Base-by-base conservation (phyloP, 2,888 invertebrate genomes). In the Dinocampus coccinellae region DNA sequence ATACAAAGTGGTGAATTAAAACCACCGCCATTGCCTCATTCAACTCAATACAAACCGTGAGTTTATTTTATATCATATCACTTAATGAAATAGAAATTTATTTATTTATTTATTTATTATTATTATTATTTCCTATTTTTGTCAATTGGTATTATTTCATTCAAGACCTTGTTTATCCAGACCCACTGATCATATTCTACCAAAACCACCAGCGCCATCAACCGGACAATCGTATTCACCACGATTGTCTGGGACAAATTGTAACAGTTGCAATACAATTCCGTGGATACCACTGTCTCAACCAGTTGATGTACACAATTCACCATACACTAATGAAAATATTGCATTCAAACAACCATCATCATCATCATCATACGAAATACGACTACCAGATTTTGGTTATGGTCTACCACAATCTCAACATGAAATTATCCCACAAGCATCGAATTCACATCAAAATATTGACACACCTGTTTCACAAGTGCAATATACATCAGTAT, bases 201-300 rank as follows among this genome's bases (percentile, higher is more conserved):
- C 77, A n/a, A 70, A 69, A 69, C 76, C 77, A 24, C 73, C 78
- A 72, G 24, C 74, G 3, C 74, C 76, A 13, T 66, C 74, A 72
- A 78, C 73, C 65, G 69, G 72, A 47, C 75, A 75, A 16, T 22
- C 62, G 6, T 72, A 72, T 60, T 29, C 55, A 22, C 71, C 70
- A 4, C 33, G 75, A 20, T 87, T 88, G 69, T 83, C 87, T 58
- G 90, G 90, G 75, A 90, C 90, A 81, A 90, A 91, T 75, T 95
- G 95, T 82, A 92, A 93, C 82, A 91, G 93, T 68, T 95, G 95
- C 82, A 94, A 95, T 84, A 90, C 91, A 84, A 91, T 92, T 81
- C 95, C 95, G 72, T 95, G 95, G 95, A 91, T 94, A 79, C 95
- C 95, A 42, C 91, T 95, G 11, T 76, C 81, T 26, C 57, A 74